Evolutionary conservation across 2,797 vertebrate species (phyloP).

Genomic region (Leptodactylus fallax): DNA sequence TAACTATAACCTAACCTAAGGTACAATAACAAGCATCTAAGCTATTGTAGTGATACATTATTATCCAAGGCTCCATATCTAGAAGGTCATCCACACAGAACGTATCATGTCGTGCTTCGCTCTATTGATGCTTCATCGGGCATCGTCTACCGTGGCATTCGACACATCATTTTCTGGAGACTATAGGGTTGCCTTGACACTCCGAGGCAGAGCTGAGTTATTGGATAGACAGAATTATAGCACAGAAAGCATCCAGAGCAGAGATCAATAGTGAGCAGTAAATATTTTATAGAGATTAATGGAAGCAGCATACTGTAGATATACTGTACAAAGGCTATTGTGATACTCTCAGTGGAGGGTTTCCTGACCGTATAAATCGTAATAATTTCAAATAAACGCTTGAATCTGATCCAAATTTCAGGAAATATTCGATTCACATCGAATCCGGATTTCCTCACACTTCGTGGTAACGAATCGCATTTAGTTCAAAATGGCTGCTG

Average conservation of each 20-base stretch:
- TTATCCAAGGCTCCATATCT: neutral
- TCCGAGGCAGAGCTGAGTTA: neutral
- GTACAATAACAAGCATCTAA: too few species aligned
- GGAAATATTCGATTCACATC: too few species aligned
- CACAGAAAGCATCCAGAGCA: neutral
- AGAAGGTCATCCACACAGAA: neutral
- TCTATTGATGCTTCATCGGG: neutral
- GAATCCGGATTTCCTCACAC: too few species aligned
- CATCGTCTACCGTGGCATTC: neutral
- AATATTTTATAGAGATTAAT: constrained; percentile 4
- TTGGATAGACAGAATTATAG: neutral
- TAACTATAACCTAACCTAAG: too few species aligned
- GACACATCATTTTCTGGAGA: neutral
- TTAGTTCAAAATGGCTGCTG: too few species aligned
- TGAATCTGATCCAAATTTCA: too few species aligned
- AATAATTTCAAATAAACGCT: too few species aligned
- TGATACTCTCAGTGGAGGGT: too few species aligned
- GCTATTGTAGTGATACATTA: too few species aligned
- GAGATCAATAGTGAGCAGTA: neutral
- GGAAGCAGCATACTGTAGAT: neutral
- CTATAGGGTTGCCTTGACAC: neutral
- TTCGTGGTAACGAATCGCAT: too few species aligned
- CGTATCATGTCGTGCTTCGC: neutral
- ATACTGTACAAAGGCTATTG: too few species aligned
- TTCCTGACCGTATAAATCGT: neutral